Base-by-base conservation (phyloP, 2,113 vertebrate genomes). In the Tricholaema leucomelas region DNA sequence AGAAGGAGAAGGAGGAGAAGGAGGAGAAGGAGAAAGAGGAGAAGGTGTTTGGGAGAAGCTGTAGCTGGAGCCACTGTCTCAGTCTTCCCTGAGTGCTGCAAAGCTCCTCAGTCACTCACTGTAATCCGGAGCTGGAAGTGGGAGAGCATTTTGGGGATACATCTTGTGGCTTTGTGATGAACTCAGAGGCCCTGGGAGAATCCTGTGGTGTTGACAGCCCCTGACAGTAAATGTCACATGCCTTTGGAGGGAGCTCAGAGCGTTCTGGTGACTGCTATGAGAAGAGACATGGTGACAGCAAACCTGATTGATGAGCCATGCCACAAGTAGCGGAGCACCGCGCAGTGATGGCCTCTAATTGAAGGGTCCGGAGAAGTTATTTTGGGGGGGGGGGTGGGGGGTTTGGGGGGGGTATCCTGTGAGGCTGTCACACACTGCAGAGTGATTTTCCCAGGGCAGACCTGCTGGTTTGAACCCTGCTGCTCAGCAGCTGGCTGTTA, bases 141-240 rank as follows among this genome's bases (percentile, higher is more conserved):
- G 94, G 81, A 80, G 54, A 1, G 12, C 1, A 6, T 74, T 92
- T 67, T 81, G 91, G 85, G 94, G 75, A 76, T 85, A 21, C 67
- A 82, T 85, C 85, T 89, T 52, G 23, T 82, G 91, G 85, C 94
- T 94, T 86, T 88, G 87, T 70, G 93, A 94, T 96, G 93, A 96
- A 96, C 88, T 95, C 28, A 0, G 56, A 95, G 76, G 93, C 94
- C 95, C 94, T 91, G 87, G 64, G 94, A 96, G 90, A 95, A 94
- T 94, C 93, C 94, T 36, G 64, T 93, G 93, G 94, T 95, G 95
- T 93, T 96, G 95, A 96, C 95, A 96, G 93, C 85, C 93, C 90
- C 95, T 95, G 95, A 95, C 95, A 96, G 91, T 91, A 95, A 95
- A 94, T 95, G 95, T 95, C 94, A 92, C 91, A 94, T 87, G 94